These are phyloP conservation scores for Neodiprion pinetum DNA, from an alignment of 1,140 invertebrate species.

Conservation along the genomic window DNA sequence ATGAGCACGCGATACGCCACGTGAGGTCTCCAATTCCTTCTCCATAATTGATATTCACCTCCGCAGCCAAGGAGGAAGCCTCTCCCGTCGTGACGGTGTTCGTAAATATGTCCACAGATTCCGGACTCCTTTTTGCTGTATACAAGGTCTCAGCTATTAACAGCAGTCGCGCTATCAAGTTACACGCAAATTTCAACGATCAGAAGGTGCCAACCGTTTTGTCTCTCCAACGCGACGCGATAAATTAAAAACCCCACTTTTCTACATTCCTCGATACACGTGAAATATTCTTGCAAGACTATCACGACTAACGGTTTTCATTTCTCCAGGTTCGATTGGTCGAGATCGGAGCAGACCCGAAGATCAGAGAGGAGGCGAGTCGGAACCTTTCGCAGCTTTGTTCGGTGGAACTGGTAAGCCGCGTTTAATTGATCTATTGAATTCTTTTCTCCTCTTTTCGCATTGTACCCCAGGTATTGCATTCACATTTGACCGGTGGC, in stretches of 20 bases:
- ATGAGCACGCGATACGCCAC: conserved; percentile 9
- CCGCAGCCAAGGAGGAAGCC: background rate
- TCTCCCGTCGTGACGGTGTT: background rate
- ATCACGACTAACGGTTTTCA: background rate
- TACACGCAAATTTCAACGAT: no score
- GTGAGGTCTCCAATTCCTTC: background rate
- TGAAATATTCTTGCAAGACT: no score
- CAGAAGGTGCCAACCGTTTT: no score
- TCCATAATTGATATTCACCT: conserved; percentile 4
- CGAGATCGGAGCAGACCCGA: conserved; percentile 43
- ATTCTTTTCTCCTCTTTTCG: conserved; percentile 1
- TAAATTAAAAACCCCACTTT: no score
- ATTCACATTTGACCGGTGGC: background rate
- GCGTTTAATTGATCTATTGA: conserved; percentile 8
- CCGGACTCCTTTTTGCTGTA: background rate
- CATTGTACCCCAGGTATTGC: background rate
- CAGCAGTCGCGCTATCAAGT: no score
- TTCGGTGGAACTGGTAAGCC: conserved; percentile 49
- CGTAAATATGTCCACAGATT: background rate
- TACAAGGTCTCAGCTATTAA: no score
- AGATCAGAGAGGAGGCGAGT: conserved; percentile 45
- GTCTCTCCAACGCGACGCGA: no score
- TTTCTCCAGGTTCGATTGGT: conserved; percentile 46
- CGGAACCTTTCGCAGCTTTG: conserved; percentile 46
- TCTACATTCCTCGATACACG: no score